Percentiles rank a stretch among this genome's conserved stretches.
Conservation (phyloP, 2,797 vertebrate genomes). For the Avahi laniger region DNA sequence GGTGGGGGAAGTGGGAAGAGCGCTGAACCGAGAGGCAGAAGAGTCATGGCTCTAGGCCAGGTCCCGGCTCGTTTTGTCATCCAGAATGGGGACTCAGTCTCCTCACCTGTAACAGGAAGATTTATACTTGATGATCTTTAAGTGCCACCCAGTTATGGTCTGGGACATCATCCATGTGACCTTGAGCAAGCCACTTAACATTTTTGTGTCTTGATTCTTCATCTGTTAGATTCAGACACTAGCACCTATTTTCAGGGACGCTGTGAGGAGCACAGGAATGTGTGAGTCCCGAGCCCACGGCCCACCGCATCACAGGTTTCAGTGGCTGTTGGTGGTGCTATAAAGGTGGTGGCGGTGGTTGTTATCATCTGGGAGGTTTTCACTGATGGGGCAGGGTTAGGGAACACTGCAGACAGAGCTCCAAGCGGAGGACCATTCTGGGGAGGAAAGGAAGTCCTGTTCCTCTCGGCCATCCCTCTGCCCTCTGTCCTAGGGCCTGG, state of each 20-base stretch:
- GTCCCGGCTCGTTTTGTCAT: background rate
- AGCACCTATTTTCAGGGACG: background rate
- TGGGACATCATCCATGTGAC: background rate
- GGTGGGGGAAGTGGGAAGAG: background rate
- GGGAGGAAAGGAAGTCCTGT: background rate
- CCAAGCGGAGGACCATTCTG: background rate
- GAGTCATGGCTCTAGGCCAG: background rate
- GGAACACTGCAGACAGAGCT: background rate
- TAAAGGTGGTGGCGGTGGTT: background rate
- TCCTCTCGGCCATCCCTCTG: background rate
- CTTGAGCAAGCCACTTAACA: background rate
- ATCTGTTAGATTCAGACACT: background rate
- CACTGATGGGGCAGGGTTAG: background rate
- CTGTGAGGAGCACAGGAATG: background rate
- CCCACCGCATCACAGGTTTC: background rate
- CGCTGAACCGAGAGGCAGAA: background rate
- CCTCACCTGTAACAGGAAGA: background rate
- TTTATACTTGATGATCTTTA: background rate
- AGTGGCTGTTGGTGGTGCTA: rapidly evolving
- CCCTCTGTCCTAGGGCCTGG: background rate
- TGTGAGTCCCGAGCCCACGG: no score
- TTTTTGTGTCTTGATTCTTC: background rate
- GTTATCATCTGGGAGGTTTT: background rate
- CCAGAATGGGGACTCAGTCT: background rate
- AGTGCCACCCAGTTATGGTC: background rate